A percentile compares a stretch with the other conserved stretches of the same genome.
These are phyloP conservation scores for Ptyas mucosa DNA, from an alignment of 2,113 vertebrate species.

Conservation along the genomic window DNA sequence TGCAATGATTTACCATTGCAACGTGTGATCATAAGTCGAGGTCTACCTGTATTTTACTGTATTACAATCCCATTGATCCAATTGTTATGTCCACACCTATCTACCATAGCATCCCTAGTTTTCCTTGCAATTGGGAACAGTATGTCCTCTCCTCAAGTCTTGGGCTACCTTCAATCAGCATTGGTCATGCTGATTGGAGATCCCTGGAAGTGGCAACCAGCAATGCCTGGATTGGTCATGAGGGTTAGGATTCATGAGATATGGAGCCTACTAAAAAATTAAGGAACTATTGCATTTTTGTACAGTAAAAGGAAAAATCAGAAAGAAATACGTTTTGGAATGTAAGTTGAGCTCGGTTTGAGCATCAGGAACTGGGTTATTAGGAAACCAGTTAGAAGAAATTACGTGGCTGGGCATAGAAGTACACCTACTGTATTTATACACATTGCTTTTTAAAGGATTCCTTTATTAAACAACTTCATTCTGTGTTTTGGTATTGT, in stretches of 20 bases:
- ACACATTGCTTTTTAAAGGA: background rate
- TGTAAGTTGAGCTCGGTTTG: background rate
- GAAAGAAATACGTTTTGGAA: background rate
- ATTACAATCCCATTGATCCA: background rate
- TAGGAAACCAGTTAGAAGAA: background rate
- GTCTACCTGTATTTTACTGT: background rate
- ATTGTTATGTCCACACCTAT: background rate
- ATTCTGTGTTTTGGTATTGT: background rate
- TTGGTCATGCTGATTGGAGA: background rate
- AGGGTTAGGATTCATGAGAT: background rate
- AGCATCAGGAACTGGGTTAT: background rate
- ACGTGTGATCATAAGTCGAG: background rate
- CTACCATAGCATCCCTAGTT: background rate
- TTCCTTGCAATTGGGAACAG: background rate
- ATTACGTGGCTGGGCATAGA: background rate
- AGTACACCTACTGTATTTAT: background rate
- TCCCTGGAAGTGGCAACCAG: background rate
- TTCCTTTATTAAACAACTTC: background rate
- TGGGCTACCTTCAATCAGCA: background rate
- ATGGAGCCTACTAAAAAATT: background rate
- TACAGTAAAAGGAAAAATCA: background rate
- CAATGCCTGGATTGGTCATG: background rate
- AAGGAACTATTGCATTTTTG: background rate
- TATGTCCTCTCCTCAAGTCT: background rate
- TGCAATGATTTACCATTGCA: background rate